These are phyloP conservation scores for Sakesphorus luctuosus DNA, from an alignment of 2,113 vertebrate genomes.

Conservation along the genomic window DNA sequence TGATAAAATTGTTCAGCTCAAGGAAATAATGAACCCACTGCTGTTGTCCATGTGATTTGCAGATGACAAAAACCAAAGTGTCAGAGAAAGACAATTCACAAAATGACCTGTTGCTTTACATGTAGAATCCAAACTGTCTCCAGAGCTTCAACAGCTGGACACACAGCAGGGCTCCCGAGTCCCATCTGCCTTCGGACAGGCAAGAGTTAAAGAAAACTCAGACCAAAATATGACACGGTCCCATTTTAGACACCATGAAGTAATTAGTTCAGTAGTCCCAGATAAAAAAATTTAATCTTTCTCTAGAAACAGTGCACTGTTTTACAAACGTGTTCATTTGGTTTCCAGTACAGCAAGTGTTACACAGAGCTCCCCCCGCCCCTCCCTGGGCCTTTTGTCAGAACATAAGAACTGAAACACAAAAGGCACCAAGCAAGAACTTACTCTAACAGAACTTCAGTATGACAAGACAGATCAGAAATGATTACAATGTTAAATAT, in stretches of 20 bases:
- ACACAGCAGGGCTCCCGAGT: not conserved
- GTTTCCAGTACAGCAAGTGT: constrained; percentile 71
- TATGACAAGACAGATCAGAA: constrained; percentile 68
- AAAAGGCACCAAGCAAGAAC: constrained; percentile 68
- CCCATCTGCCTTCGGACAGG: not conserved
- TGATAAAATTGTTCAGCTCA: not conserved
- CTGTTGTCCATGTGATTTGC: not conserved
- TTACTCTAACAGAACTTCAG: constrained; percentile 51
- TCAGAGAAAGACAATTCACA: not conserved
- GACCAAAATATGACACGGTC: not conserved
- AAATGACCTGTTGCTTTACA: not conserved
- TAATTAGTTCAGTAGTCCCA: not conserved
- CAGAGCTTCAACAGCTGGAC: not conserved
- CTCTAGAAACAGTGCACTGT: constrained; percentile 79
- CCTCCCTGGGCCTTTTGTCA: constrained; percentile 32
- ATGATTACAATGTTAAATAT: constrained; percentile 57
- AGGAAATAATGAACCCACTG: not conserved
- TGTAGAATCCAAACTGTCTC: not conserved
- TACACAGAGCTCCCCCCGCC: constrained; percentile 39
- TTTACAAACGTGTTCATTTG: constrained; percentile 80
- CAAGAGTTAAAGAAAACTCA: not conserved
- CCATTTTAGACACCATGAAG: not conserved
- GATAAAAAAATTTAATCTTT: constrained; percentile 79
- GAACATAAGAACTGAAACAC: constrained; percentile 55
- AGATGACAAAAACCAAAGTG: not conserved